Evolutionary conservation across 2,797 vertebrate species (phyloP).

Genomic region (Echiichthys vipera): DNA sequence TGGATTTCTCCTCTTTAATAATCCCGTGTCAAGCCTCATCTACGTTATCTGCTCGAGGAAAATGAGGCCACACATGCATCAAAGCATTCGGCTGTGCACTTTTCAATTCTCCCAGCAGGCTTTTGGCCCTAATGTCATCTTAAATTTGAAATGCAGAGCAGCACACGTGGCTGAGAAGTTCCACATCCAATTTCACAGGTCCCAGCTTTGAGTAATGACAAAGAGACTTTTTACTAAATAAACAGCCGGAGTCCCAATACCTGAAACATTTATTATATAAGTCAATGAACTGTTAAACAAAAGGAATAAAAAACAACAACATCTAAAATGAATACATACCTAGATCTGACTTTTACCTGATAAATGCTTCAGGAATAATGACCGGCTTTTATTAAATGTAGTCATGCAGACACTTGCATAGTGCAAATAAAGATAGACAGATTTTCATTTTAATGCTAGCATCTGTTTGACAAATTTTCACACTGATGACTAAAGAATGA

Average conservation of each 20-base stretch:
- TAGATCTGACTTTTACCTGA: neutral
- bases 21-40: conserved; percentile 60
- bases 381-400: conserved; percentile 4
- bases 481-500: conserved; percentile 5
- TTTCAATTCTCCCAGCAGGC: conserved; percentile 63
- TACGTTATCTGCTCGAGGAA: conserved; percentile 63
- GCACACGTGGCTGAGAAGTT: conserved; percentile 34
- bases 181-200: conserved; percentile 61
- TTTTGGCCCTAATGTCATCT: conserved; percentile 59
- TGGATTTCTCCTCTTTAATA: conserved; percentile 69
- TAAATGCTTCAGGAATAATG: conserved; percentile 6
- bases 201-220: conserved; percentile 57
- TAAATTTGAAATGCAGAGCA: conserved; percentile 50
- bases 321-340: neutral
- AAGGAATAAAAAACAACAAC: neutral
- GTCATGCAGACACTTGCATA: neutral
- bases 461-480: conserved; percentile 16
- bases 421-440: neutral
- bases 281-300: conserved; percentile 12
- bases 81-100: conserved; percentile 55
- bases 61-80: conserved; percentile 54
- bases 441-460: neutral
- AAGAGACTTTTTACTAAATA: conserved; percentile 38
- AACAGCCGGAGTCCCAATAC: conserved; percentile 8
- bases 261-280: neutral